Base-by-base conservation (phyloP, 2,888 invertebrate genomes). In the Lepetodrilus schrolli region DNA sequence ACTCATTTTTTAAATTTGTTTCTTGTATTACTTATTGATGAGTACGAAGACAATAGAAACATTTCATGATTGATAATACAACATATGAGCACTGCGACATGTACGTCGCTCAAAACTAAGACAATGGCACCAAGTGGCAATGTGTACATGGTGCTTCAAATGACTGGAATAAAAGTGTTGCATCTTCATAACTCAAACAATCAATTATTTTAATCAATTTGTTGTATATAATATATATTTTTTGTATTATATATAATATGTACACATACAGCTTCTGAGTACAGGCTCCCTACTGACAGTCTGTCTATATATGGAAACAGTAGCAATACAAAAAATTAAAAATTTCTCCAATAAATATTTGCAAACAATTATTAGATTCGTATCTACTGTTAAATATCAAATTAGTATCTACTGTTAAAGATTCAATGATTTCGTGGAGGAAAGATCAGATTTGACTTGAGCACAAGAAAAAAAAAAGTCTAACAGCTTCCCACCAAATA, bases 211-310 rank as follows among this genome's bases (percentile, higher is more conserved):
- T 10, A 58, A 58, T 58, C 58, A 58, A 58, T 58, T 58, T 34
- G 34, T 58, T 26, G 58, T 58, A 58, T 58, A 58, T 17, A 58
- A 58, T 58, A 58, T 58, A 58, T 58, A 58, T 26, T 58, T 58
- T 50, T 30, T 26, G 17, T 30, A 23, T 30, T 17, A 13, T 26
- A n/a, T 23, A 26, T 30, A 23, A n/a, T 58, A 58, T 58, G 58
- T 58, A 58, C 58, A 58, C 58, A 58, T 58, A 58, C 17, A 34
- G 26, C 58, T 58, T 58, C 58, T 58, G 58, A 30, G 30, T 58
- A 58, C 50, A 58, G 58, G 58, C 21, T n/a, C 58, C 58, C 30
- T 58, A 34, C 30, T 8, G 58, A 30, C 58, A 58, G 13, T 58
- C 58, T n/a, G 58, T 30, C 34, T 58, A 58, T 17, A 30, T 26